Conservation (phyloP, 2,113 vertebrate genomes). For the Oreochromis niloticus region DNA sequence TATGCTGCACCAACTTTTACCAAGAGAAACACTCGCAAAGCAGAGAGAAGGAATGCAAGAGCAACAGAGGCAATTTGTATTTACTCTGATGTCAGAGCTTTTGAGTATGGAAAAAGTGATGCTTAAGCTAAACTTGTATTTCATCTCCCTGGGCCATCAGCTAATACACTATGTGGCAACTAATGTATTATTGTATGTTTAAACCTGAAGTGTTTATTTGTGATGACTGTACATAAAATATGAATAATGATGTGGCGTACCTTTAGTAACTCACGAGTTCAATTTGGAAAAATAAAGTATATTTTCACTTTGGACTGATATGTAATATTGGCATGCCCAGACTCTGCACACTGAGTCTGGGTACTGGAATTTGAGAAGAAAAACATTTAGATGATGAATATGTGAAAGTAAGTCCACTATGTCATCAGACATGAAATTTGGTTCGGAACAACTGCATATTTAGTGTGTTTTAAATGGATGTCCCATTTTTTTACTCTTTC, state of each 20-base stretch:
- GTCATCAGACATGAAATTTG: background rate
- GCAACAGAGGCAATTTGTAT: rapidly evolving
- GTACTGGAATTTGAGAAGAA: background rate
- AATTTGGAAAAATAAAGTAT: background rate
- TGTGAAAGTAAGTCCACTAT: rapidly evolving
- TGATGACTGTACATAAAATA: rapidly evolving
- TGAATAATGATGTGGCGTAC: rapidly evolving
- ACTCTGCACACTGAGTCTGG: background rate
- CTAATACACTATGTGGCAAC: background rate
- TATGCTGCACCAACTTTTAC: rapidly evolving
- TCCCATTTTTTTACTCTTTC: rapidly evolving
- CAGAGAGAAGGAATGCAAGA: rapidly evolving
- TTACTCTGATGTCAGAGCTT: background rate
- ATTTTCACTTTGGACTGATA: background rate
- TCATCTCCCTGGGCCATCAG: rapidly evolving
- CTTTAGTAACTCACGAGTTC: background rate
- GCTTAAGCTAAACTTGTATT: background rate
- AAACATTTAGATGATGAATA: background rate
- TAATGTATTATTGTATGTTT: background rate
- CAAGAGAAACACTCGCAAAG: background rate
- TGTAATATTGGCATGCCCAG: background rate
- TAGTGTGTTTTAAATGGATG: rapidly evolving
- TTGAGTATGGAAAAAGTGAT: rapidly evolving
- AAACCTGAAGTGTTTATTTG: background rate
- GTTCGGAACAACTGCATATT: background rate